Conservation (phyloP, 2,797 vertebrate species). For the Halcyon badia region DNA sequence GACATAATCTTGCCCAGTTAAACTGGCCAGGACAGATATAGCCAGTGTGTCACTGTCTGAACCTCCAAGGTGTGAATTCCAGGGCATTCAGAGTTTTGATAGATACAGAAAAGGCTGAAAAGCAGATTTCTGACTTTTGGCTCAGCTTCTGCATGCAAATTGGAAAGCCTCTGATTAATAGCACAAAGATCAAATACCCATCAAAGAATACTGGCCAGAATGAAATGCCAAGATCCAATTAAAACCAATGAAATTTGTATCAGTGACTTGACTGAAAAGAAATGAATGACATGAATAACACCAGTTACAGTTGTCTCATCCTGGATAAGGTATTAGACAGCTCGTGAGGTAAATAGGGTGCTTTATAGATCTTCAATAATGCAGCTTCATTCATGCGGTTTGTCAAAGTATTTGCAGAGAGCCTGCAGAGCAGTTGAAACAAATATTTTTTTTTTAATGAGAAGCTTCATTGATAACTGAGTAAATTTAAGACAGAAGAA, state of each 20-base stretch:
- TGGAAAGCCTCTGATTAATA: neutral
- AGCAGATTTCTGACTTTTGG: neutral
- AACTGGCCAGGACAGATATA: neutral
- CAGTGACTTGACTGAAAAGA: neutral
- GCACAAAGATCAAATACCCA: neutral
- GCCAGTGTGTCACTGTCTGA: neutral
- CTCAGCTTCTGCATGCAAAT: neutral
- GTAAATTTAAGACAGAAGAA: neutral
- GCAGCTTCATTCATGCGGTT: fast-evolving
- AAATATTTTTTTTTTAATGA: neutral
- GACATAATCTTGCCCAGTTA: neutral
- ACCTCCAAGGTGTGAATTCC: neutral
- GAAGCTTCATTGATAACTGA: neutral
- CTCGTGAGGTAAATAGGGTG: neutral
- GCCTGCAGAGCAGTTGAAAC: neutral
- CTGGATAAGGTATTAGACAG: neutral
- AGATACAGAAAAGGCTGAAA: neutral
- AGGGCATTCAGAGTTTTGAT: neutral
- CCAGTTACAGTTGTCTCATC: neutral
- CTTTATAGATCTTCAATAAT: neutral
- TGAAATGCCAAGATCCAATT: neutral
- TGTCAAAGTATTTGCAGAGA: neutral
- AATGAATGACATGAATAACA: neutral
- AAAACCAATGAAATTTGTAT: neutral
- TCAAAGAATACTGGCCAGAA: neutral